Conservation (phyloP, 2,888 invertebrate genomes). For the Lordiphosa fenestrarum region DNA sequence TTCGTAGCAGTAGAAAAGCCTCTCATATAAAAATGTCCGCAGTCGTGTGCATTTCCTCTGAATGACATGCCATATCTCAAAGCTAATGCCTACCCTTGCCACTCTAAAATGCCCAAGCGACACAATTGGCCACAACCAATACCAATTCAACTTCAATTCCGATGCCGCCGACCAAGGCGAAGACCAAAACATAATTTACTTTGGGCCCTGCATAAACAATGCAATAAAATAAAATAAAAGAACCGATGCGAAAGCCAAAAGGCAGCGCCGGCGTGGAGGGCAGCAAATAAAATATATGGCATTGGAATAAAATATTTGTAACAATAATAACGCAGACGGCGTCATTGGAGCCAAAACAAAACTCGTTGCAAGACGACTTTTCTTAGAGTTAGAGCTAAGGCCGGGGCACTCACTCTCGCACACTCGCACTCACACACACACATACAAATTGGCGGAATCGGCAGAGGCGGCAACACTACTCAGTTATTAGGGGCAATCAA, state of each 20-base stretch:
- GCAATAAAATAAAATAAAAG: slow-evolving; percentile 71
- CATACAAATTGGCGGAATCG: slow-evolving; percentile 18
- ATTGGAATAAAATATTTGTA: slow-evolving; percentile 76
- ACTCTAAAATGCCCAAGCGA: slow-evolving; percentile 15
- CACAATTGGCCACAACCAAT: slow-evolving; percentile 23
- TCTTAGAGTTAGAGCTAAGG: slow-evolving; percentile 32
- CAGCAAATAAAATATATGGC: slow-evolving; percentile 75
- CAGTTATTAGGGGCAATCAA: slow-evolving; percentile 76
- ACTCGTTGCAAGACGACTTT: slow-evolving; percentile 27
- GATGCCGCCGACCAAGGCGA: slow-evolving; percentile 10
- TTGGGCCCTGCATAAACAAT: slow-evolving; percentile 76
- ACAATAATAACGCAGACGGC: slow-evolving; percentile 66
- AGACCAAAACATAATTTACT: slow-evolving; percentile 73
- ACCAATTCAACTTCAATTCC: slow-evolving; percentile 19
- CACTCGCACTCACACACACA: slow-evolving; percentile 13
- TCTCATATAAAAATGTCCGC: too few relatives aligned
- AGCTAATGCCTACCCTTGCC: slow-evolving; percentile 13
- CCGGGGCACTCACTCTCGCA: slow-evolving; percentile 4
- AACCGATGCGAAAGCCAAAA: slow-evolving; percentile 47
- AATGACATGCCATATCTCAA: slow-evolving; percentile 15
- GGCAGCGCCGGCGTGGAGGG: slow-evolving; percentile 19
- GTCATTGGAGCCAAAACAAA: slow-evolving; percentile 7
- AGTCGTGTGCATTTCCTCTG: not conserved
- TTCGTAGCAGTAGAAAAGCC: too few relatives aligned
- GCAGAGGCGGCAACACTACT: slow-evolving; percentile 69